A percentile compares a stretch with the other conserved stretches of the same genome.
phyloP scores from a whole-genome alignment of 1,140 invertebrate genomes.

The Sipha flava region DNA sequence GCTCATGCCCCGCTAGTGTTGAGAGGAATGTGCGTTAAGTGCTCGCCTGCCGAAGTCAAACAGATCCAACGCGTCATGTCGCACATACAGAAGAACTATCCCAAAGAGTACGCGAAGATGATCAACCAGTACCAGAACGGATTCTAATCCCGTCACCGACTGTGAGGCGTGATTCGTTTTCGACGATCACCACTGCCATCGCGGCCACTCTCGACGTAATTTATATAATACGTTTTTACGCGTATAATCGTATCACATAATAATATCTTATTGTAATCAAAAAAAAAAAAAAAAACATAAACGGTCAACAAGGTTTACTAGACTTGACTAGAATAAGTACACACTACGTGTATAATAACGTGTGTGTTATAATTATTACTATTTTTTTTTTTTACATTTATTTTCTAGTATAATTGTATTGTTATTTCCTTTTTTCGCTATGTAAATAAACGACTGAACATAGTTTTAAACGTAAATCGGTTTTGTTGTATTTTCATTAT shows the following conservation, averaged over 20 bases:
- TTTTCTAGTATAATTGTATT: neutral
- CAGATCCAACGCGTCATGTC: slow-evolving; percentile 61
- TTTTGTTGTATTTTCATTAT: too few species aligned
- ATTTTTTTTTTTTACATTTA: neutral
- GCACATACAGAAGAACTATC: slow-evolving; percentile 59
- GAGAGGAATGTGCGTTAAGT: slow-evolving; percentile 59
- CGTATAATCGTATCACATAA: too few species aligned
- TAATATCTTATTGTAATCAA: too few species aligned
- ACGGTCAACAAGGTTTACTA: too few species aligned
- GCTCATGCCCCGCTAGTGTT: slow-evolving; percentile 60
- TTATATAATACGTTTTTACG: too few species aligned
- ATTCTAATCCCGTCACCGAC: neutral
- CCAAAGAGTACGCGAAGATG: slow-evolving; percentile 62
- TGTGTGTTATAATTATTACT: neutral
- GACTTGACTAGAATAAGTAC: too few species aligned
- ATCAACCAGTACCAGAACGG: slow-evolving; percentile 42
- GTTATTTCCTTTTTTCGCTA: neutral
- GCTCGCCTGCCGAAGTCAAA: slow-evolving; percentile 53
- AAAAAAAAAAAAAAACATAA: too few species aligned
- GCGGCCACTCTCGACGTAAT: neutral
- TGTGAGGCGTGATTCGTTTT: neutral
- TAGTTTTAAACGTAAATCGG: neutral
- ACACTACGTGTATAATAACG: neutral
- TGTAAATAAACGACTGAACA: slow-evolving; percentile 6
- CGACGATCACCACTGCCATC: neutral